Evolutionary conservation across 2,888 invertebrate genomes (phyloP), one percentile per base, ranked within the genome.

Genomic region (Helleia helle): DNA sequence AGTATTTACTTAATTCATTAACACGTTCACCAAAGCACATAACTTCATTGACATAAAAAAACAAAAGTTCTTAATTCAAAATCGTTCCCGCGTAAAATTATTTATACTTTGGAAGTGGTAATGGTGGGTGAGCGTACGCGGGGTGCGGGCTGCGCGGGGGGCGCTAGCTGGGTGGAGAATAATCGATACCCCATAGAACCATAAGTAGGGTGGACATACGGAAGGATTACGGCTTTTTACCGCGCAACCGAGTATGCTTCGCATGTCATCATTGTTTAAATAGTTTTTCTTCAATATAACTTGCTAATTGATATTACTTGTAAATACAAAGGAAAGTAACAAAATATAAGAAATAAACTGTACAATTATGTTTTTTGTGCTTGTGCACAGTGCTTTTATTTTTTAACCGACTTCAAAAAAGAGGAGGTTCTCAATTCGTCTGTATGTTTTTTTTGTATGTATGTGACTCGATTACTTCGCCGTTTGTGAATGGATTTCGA

Each of bases 151-250:
- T 51, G 50, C 45, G 54, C 18, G 48, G 30, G 48, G 49, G 37
- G 46, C 38, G 41, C 36, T n/a, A n/a, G 37, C 22, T 5, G 38
- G 43, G 40, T 46, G 38, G 58, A 56, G 64, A 62, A 71, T 72
- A 74, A 72, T 72, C 71, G 72, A 72, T 80, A 80, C 68, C 73
- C 79, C 77, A 77, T 79, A 71, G 76, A 71, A 69, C 67, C 71
- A 65, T 68, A 68, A 71, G 73, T 65, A 74, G 71, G 72, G 73
- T 75, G 76, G 72, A 72, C 76, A 73, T 65, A 70, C 67, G 62
- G 59, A 53, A 59, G 57, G 63, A 64, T 66, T 69, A 65, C 54
- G 50, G 52, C 60, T 55, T 60, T 71, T 72, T 71, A 62, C 64
- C 66, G 62, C 59, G 62, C 62, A 72, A 52, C 46, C 40, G 39